Evolutionary conservation across 2,888 invertebrate genomes (phyloP), one percentile per base, ranked within the genome.

Genomic region (Leptinotarsa peninsularis): DNA sequence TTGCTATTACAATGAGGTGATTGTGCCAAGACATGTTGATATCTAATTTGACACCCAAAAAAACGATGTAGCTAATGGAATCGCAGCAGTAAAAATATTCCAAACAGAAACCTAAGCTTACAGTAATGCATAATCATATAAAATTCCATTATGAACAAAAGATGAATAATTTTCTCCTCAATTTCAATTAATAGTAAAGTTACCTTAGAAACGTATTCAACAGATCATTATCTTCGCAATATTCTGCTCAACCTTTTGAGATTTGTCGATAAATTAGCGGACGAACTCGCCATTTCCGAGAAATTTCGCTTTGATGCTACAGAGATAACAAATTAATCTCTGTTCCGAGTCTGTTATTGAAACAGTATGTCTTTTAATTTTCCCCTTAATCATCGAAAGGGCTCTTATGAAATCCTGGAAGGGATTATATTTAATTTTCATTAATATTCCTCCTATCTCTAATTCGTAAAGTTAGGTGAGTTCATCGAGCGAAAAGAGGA

Each of bases 371-470:
- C 68, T 68, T 68, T 68, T 73, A 73, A 73, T 73, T 68, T 68
- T 58, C 58, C 66, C 68, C n/a, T 56, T 66, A 58, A 68, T 72
- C 68, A 73, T 60, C 56, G 33, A 67, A 67, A 67, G 52, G 58
- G 49, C 71, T 54, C 63, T 63, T 43, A 52, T 23, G 60, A 23
- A 71, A 75, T 67, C 71, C 63, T 43, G 67, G 58, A 72, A 72
- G 33, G 75, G 72, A 75, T 75, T 68, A 72, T 71, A 75, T 72
- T 75, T 68, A 75, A 75, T 72, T 72, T 66, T 49, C 75, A 72
- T 75, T 72, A 75, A 72, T 75, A 75, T 69, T 68, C 66, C 54
- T 69, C n/a, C 68, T 68, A 49, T 14, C 63, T 63, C n/a, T 49
- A 60, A 71, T 71, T 50, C 60, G 43, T 21, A 21, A 58, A 71